Evolutionary conservation across 1,140 invertebrate genomes (phyloP).

Genomic region (Drosophila prosaltans): DNA sequence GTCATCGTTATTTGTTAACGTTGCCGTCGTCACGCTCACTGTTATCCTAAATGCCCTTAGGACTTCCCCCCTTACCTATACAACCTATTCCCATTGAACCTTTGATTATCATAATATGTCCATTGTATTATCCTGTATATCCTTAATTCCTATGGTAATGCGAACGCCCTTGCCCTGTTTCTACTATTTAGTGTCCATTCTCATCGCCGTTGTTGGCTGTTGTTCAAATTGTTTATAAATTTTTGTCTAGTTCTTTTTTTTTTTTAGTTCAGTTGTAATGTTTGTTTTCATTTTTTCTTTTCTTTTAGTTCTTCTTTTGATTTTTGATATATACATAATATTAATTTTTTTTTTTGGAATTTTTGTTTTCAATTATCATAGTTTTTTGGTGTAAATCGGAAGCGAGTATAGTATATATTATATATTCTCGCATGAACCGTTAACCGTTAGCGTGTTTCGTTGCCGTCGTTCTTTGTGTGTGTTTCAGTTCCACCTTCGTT

Average conservation of each 20-base stretch:
- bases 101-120: slow-evolving; percentile 28
- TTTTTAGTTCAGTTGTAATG: not conserved
- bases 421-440: slow-evolving; percentile 18
- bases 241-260: slow-evolving; percentile 20
- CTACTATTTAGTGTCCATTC: slow-evolving; percentile 11
- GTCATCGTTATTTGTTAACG: slow-evolving; percentile 80
- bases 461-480: slow-evolving; percentile 19
- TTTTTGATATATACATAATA: not conserved
- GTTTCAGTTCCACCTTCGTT: slow-evolving; percentile 16
- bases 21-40: slow-evolving; percentile 73
- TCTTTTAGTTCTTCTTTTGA: slow-evolving; percentile 27
- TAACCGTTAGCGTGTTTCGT: slow-evolving; percentile 10
- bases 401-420: slow-evolving; percentile 13
- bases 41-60: slow-evolving; percentile 32
- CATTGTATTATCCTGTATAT: slow-evolving; percentile 49
- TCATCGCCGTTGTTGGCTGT: slow-evolving; percentile 44
- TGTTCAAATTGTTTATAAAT: slow-evolving; percentile 33
- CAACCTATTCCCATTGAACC: slow-evolving; percentile 4
- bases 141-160: slow-evolving; percentile 38
- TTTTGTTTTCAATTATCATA: not conserved
- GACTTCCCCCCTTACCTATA: slow-evolving; percentile 7
- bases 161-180: slow-evolving; percentile 15
- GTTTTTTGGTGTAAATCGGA: not conserved
- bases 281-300: not conserved
- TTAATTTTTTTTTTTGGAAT: not conserved